Percentiles rank a stretch among this genome's conserved stretches.
These are phyloP conservation scores for Lasioglossum lativentre DNA, from an alignment of 2,888 invertebrate species.

Conservation along the genomic window DNA sequence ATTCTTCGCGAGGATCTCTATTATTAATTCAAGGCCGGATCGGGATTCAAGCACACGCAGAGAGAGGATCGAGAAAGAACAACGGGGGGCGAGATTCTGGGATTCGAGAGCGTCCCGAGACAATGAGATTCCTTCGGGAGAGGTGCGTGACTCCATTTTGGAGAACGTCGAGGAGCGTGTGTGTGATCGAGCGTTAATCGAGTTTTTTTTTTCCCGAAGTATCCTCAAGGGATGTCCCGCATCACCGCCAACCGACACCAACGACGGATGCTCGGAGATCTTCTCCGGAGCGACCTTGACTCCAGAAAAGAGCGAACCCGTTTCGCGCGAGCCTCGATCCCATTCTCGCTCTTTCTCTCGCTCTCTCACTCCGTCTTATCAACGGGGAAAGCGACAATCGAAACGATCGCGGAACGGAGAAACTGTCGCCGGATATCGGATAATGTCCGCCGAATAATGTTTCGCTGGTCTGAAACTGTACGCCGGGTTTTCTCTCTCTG, in stretches of 20 bases:
- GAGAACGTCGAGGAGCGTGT: conserved; percentile 39
- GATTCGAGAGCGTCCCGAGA: neutral
- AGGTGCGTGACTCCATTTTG: conserved; percentile 52
- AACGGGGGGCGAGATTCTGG: neutral
- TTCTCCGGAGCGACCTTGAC: conserved; percentile 65
- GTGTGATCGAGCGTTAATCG: neutral
- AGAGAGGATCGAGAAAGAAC: neutral
- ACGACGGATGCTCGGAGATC: conserved; percentile 46
- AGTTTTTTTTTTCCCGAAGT: neutral
- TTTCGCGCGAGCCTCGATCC: conserved; percentile 19
- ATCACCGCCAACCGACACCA: neutral
- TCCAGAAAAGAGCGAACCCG: conserved; percentile 54
- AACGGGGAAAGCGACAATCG: neutral
- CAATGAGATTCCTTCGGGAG: neutral
- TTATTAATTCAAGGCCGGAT: conserved; percentile 29
- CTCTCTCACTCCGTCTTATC: neutral
- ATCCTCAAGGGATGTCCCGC: conserved; percentile 31
- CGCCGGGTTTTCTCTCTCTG: neutral
- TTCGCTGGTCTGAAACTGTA: neutral
- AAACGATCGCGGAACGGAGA: neutral
- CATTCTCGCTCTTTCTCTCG: neutral
- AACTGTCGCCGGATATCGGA: conserved; percentile 22
- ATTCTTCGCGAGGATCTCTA: conserved; percentile 6
- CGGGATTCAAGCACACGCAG: neutral
- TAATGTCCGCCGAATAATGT: conserved; percentile 13